These are phyloP conservation scores for Petroica traversi DNA, from an alignment of 2,113 vertebrate species.

Conservation along the genomic window DNA sequence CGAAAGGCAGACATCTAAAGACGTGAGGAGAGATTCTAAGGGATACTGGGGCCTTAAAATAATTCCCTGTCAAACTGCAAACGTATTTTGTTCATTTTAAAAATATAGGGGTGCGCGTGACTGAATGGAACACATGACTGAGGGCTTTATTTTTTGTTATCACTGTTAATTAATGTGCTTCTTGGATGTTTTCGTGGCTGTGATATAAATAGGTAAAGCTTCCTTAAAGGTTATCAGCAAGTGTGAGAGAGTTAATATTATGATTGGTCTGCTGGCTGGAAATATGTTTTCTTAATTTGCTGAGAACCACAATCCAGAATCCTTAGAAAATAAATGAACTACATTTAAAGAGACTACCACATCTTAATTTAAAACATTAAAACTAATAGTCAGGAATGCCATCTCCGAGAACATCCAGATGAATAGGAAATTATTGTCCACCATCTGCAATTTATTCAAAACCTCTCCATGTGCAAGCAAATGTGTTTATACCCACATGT, in stretches of 20 bases:
- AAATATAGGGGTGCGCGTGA: conserved; percentile 44
- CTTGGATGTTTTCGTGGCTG: neutral
- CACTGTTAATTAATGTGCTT: conserved; percentile 37
- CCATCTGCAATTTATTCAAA: neutral
- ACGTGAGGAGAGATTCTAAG: conserved; percentile 69
- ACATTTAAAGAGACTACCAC: neutral
- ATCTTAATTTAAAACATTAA: neutral
- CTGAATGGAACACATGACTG: conserved; percentile 27
- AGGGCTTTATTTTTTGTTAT: conserved; percentile 38
- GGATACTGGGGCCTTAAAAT: conserved; percentile 58
- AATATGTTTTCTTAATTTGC: neutral
- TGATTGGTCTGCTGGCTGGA: neutral
- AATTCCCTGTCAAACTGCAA: conserved; percentile 6
- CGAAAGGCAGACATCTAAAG: conserved; percentile 67
- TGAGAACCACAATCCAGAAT: neutral
- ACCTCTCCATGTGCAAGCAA: neutral
- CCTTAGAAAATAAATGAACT: neutral
- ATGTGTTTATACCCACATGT: neutral
- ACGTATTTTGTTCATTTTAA: conserved; percentile 45
- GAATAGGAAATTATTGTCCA: neutral
- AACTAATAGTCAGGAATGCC: neutral
- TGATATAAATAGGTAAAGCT: conserved; percentile 24
- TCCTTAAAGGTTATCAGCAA: conserved; percentile 3
- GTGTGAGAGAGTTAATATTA: neutral
- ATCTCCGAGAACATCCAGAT: neutral